A percentile compares a stretch with the other conserved stretches of the same genome.
phyloP scores from a whole-genome alignment of 2,888 invertebrate genomes.

The Apoda limacodes region DNA sequence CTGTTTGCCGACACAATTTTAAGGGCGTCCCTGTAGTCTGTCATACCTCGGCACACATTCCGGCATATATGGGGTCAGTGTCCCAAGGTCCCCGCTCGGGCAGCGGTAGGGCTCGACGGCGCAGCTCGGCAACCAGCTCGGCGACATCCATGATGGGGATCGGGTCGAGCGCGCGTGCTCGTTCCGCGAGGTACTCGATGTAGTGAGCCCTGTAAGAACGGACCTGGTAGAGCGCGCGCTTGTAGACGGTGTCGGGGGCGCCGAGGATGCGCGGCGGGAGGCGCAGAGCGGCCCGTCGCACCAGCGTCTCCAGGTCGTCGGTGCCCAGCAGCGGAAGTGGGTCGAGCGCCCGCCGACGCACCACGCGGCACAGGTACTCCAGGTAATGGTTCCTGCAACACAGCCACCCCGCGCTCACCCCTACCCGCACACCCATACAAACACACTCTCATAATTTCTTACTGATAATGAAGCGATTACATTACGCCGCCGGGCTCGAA shows the following conservation, averaged over 20 bases:
- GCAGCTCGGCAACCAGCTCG: slow-evolving; percentile 89
- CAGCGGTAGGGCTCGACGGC: slow-evolving; percentile 84
- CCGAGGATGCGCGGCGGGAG: slow-evolving; percentile 84
- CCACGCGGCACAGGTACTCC: slow-evolving; percentile 86
- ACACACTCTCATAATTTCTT: too few species aligned
- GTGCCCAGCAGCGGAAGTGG: slow-evolving; percentile 80
- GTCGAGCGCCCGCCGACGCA: slow-evolving; percentile 79
- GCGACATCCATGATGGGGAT: slow-evolving; percentile 87
- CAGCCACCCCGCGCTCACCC: slow-evolving; percentile 7
- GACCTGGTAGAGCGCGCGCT: slow-evolving; percentile 74
- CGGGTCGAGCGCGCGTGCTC: slow-evolving; percentile 90
- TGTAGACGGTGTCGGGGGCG: slow-evolving; percentile 74
- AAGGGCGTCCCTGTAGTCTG: too few species aligned
- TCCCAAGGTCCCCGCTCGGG: slow-evolving; percentile 87
- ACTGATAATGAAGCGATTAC: too few species aligned
- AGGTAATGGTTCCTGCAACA: slow-evolving; percentile 86
- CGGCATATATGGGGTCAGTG: slow-evolving; percentile 86
- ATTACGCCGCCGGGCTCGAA: too few species aligned
- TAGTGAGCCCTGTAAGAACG: slow-evolving; percentile 86
- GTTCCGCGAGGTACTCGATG: slow-evolving; percentile 93
- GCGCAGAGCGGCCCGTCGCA: slow-evolving; percentile 78
- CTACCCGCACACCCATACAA: slow-evolving; percentile 1
- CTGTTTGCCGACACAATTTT: too few species aligned
- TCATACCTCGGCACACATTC: slow-evolving; percentile 89
- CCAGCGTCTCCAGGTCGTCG: slow-evolving; percentile 86